Conservation (phyloP, 2,113 vertebrate genomes). For the Phoenicopterus ruber region DNA sequence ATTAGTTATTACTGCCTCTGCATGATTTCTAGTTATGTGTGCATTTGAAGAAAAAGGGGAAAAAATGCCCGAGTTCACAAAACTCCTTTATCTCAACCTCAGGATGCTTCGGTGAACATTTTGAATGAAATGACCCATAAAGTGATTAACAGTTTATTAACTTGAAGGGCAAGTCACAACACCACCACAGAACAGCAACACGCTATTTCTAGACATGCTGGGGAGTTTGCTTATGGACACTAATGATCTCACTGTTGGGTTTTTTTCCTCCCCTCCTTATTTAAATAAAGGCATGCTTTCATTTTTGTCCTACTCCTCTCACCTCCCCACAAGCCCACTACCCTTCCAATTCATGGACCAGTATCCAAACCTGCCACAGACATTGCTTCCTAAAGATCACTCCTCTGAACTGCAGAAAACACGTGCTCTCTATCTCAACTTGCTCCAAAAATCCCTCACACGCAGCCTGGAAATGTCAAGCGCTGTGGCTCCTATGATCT, state of each 20-base stretch:
- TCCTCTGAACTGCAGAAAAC: background rate
- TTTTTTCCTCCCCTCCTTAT: background rate
- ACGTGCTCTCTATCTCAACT: fast-evolving
- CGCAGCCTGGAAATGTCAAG: background rate
- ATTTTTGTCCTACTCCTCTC: background rate
- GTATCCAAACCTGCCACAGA: background rate
- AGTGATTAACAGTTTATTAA: conserved; percentile 50
- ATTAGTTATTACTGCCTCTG: conserved; percentile 58
- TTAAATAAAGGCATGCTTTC: background rate
- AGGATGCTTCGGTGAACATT: conserved; percentile 23
- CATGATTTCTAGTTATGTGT: conserved; percentile 39
- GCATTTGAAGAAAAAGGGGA: background rate
- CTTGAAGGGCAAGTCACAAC: background rate
- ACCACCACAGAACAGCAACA: background rate
- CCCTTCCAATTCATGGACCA: background rate
- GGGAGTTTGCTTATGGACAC: background rate
- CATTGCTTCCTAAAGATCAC: background rate
- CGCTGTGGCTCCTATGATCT: background rate
- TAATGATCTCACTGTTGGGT: background rate
- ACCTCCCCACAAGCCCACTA: background rate
- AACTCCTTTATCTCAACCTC: conserved; percentile 15
- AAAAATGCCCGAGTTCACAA: background rate
- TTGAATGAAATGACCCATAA: conserved; percentile 24
- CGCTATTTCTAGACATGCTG: background rate
- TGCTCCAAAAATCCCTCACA: background rate